These are phyloP conservation scores for Geophilus truncorum DNA, from an alignment of 2,888 invertebrate species.

Conservation along the genomic window DNA sequence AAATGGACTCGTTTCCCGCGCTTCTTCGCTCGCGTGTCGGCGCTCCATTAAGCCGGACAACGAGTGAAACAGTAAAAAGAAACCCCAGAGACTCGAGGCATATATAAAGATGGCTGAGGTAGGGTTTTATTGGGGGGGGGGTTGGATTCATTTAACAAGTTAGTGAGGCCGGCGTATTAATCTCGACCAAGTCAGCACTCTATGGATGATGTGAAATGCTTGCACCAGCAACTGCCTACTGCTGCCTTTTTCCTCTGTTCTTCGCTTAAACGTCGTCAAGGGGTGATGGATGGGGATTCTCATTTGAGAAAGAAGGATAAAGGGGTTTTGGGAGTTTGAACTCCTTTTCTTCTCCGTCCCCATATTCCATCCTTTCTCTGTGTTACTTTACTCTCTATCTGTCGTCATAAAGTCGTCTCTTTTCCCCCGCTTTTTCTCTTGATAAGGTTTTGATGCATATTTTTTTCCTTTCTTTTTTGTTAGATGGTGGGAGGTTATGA, in stretches of 20 bases:
- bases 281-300: background rate
- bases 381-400: background rate
- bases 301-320: background rate
- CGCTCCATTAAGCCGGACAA: background rate
- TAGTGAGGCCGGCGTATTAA: background rate
- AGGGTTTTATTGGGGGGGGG: background rate
- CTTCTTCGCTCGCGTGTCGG: background rate
- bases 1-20: background rate
- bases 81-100: background rate
- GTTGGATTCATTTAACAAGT: background rate
- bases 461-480: background rate
- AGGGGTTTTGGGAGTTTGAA: background rate
- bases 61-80: background rate
- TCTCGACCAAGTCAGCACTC: background rate
- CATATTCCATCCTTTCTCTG: background rate
- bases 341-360: background rate
- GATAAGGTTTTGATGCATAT: background rate
- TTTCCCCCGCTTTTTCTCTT: background rate
- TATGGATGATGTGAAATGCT: background rate
- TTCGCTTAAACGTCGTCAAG: background rate
- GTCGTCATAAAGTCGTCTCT: background rate
- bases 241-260: background rate
- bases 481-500: constrained; percentile 6
- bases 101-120: background rate
- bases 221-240: background rate